Percentiles rank a stretch among this genome's conserved stretches.
Conservation (phyloP, 2,113 vertebrate genomes). For the Epinephelus fuscoguttatus region DNA sequence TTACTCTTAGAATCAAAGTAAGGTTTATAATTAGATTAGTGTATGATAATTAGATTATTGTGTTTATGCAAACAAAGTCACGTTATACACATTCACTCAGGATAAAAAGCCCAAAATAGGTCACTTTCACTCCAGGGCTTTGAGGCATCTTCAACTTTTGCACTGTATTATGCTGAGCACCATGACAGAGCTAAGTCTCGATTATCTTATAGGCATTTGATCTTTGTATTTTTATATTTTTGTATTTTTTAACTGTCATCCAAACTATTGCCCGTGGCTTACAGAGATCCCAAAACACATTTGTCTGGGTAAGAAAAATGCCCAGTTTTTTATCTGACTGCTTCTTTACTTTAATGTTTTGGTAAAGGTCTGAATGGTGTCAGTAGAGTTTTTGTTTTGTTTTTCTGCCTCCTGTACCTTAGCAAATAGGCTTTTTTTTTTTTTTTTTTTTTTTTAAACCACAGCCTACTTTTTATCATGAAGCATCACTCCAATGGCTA, state of each 20-base stretch:
- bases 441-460: not conserved
- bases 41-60: conserved; percentile 72
- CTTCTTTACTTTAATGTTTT: not conserved
- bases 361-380: not conserved
- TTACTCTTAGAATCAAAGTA: conserved; percentile 70
- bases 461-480: not conserved
- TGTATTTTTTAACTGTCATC: conserved; percentile 36
- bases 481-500: not conserved
- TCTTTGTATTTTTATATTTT: conserved; percentile 27
- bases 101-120: conserved; percentile 59
- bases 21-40: conserved; percentile 77
- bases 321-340: not conserved
- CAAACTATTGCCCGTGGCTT: conserved; percentile 10
- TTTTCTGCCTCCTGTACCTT: not conserved
- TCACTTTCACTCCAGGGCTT: conserved; percentile 50
- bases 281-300: not conserved
- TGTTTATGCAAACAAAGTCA: conserved; percentile 74
- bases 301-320: not conserved
- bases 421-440: not conserved
- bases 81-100: conserved; percentile 50
- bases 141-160: conserved; percentile 54
- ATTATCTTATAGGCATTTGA: conserved; percentile 24
- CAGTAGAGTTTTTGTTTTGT: not conserved
- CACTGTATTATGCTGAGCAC: conserved; percentile 33
- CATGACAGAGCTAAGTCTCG: conserved; percentile 26